These are phyloP conservation scores for Pangasianodon gigas DNA, from an alignment of 2,113 vertebrate genomes.

Conservation along the genomic window DNA sequence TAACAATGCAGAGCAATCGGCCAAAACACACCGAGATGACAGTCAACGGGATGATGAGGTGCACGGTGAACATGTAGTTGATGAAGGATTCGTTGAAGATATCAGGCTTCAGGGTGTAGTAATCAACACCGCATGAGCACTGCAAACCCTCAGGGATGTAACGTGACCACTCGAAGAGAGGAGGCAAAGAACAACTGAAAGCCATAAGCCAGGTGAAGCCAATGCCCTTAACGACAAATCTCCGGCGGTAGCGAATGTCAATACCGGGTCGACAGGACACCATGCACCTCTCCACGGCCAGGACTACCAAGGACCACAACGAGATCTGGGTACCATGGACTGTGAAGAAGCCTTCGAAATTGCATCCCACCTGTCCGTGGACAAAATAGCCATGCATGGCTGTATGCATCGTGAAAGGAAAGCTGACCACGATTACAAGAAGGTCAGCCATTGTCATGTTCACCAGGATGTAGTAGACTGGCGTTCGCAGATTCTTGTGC, in stretches of 20 bases:
- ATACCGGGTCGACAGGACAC: constrained; percentile 84
- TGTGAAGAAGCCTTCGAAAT: constrained; percentile 81
- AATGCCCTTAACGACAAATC: constrained; percentile 72
- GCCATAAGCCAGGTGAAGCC: constrained; percentile 83
- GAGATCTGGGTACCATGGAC: constrained; percentile 79
- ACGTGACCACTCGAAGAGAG: constrained; percentile 81
- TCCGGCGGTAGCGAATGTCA: constrained; percentile 81
- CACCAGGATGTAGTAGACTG: constrained; percentile 85
- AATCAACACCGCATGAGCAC: constrained; percentile 83
- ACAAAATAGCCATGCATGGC: constrained; percentile 82
- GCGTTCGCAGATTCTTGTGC: constrained; percentile 84
- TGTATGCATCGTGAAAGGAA: constrained; percentile 81
- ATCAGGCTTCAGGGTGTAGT: constrained; percentile 81
- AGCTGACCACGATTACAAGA: constrained; percentile 81
- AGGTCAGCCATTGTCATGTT: constrained; percentile 79
- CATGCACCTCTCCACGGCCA: constrained; percentile 80
- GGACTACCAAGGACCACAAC: constrained; percentile 83
- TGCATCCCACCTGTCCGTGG: constrained; percentile 79
- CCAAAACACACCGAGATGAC: constrained; percentile 83
- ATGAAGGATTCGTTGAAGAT: constrained; percentile 82
- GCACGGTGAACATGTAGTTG: constrained; percentile 85
- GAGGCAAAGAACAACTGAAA: constrained; percentile 75
- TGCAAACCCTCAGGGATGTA: constrained; percentile 88
- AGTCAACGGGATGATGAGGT: constrained; percentile 73
- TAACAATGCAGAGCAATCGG: constrained; percentile 81